A percentile compares a stretch with the other conserved stretches of the same genome.
Conservation (phyloP, 2,113 vertebrate species). For the Channa argus region DNA sequence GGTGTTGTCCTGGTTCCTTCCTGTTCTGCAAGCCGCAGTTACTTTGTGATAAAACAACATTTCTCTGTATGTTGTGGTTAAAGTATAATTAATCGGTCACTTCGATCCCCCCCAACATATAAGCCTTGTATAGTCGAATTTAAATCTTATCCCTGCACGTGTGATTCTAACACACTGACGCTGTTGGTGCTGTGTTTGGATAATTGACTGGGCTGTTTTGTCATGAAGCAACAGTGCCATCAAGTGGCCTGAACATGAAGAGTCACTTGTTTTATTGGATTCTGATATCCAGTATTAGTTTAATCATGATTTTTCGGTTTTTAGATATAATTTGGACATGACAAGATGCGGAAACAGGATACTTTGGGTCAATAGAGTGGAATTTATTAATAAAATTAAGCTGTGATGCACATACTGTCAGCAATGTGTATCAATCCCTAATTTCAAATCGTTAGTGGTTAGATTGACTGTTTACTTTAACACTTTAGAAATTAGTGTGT, state of each 20-base stretch:
- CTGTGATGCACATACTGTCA: neutral
- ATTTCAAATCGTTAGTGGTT: neutral
- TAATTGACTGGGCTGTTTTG: slow-evolving; percentile 18
- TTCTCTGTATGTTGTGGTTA: neutral
- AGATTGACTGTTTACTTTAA: neutral
- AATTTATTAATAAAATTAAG: neutral
- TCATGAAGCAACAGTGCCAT: slow-evolving; percentile 88
- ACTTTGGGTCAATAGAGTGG: neutral
- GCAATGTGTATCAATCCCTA: neutral
- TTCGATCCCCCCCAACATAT: neutral
- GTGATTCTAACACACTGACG: slow-evolving; percentile 40
- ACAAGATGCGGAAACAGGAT: neutral
- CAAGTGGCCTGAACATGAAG: slow-evolving; percentile 81
- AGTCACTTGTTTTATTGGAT: slow-evolving; percentile 48
- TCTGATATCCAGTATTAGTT: slow-evolving; percentile 10
- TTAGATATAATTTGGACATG: neutral
- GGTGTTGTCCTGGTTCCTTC: slow-evolving; percentile 42
- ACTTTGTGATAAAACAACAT: slow-evolving; percentile 6
- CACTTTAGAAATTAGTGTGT: neutral
- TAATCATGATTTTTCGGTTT: slow-evolving; percentile 58
- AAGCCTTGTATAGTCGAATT: slow-evolving; percentile 59
- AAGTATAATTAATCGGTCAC: slow-evolving; percentile 40
- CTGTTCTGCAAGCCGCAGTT: neutral
- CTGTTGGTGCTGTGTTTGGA: slow-evolving; percentile 19
- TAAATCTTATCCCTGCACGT: slow-evolving; percentile 65